Conservation (phyloP, 2,113 vertebrate species). For the Mionectes macconnelli region DNA sequence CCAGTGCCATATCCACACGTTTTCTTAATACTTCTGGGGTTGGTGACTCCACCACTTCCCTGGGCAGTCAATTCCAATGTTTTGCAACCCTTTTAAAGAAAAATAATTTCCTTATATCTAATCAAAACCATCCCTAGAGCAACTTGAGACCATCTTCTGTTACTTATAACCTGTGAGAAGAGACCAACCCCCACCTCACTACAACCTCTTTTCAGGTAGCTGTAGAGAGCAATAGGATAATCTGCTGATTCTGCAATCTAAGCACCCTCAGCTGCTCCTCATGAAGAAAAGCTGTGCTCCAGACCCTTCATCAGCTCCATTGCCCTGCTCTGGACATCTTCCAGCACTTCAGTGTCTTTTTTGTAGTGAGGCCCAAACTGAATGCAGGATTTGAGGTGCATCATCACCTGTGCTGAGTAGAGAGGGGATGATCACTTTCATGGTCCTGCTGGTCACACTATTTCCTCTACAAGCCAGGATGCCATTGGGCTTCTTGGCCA, state of each 20-base stretch:
- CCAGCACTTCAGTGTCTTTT: not conserved
- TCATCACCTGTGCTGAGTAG: accelerated
- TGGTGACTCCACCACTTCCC: not conserved
- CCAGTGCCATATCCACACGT: accelerated
- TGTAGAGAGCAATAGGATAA: not conserved
- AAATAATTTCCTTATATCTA: not conserved
- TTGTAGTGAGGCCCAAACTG: not conserved
- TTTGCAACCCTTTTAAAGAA: not conserved
- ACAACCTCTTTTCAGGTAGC: not conserved
- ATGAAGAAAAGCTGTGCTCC: not conserved
- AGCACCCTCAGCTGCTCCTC: not conserved
- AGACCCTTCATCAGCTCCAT: accelerated
- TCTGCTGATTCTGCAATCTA: not conserved
- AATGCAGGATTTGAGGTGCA: accelerated
- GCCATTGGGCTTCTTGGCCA: not conserved
- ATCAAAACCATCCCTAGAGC: not conserved
- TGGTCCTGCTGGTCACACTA: not conserved
- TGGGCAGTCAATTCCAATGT: not conserved
- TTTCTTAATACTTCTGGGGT: not conserved
- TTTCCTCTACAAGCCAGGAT: not conserved
- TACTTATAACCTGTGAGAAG: not conserved
- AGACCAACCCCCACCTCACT: not conserved
- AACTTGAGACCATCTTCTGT: not conserved
- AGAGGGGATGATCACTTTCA: not conserved
- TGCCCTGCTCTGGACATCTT: not conserved